Evolutionary conservation across 2,888 invertebrate genomes (phyloP).

Genomic region (Ypsolopha scabrella): DNA sequence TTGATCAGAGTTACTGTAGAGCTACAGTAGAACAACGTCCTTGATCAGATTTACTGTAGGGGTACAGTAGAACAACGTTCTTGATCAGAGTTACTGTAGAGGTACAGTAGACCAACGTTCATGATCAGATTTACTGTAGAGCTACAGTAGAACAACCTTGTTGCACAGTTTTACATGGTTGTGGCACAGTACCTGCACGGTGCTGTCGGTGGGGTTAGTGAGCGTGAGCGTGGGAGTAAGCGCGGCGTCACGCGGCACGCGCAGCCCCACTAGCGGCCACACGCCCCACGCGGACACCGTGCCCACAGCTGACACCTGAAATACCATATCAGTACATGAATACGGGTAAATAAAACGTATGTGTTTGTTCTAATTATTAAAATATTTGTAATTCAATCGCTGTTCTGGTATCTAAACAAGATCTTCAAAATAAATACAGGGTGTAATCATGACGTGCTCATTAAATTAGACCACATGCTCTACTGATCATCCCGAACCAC

Average conservation of each 20-base stretch:
- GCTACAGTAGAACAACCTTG: no score
- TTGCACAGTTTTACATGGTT: neutral
- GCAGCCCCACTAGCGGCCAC: constrained; percentile 90
- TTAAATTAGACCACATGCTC: no score
- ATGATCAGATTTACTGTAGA: neutral
- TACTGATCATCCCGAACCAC: no score
- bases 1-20: no score
- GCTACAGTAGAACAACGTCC: neutral
- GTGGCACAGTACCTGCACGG: constrained; percentile 77
- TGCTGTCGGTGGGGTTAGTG: constrained; percentile 92
- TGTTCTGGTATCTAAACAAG: no score
- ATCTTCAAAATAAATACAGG: no score
- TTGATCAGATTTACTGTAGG: neutral
- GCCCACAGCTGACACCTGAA: constrained; percentile 85
- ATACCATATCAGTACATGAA: neutral
- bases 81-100: no score
- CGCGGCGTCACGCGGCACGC: constrained; percentile 92
- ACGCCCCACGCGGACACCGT: constrained; percentile 92
- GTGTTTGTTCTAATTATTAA: neutral
- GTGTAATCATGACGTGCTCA: no score
- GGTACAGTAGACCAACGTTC: neutral
- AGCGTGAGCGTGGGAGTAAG: constrained; percentile 90
- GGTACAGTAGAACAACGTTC: no score
- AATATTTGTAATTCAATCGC: no score
- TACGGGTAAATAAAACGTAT: neutral